Evolutionary conservation across 2,888 invertebrate genomes (phyloP), one percentile per base, ranked within the genome.

Genomic region (Lepidochrysops patricia): DNA sequence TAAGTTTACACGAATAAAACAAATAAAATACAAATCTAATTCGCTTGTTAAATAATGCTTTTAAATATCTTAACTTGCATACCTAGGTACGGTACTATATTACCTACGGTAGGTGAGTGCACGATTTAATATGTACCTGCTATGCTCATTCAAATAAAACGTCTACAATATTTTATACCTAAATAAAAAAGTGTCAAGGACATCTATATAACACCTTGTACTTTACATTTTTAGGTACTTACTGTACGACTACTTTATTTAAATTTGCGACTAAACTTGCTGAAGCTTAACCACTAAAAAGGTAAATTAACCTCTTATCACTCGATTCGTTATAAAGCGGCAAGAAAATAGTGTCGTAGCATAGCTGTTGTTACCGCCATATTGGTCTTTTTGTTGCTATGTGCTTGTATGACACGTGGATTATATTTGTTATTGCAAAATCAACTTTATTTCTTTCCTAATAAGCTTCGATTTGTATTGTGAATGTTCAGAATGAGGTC

Each of bases 311-410:
- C 25, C 19, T 37, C 26, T 34, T 57, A 57, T 57, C 34, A 37
- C 37, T 23, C 34, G 25, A 34, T 59, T 23, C 43, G 43, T 9
- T 27, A 34, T 50, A 58, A 15, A 37, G 29, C 52, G 59, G 52
- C 59, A 59, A 52, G 37, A 37, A 59, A 59, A 59, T 29, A 50
- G 50, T 37, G 52, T 37, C 27, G 52, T 26, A 52, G 34, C 15
- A 35, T n/a, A n/a, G n/a, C n/a, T n/a, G n/a, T n/a, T n/a, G 52
- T 15, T 35, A 26, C 50, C 35, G 58, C 50, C 52, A 35, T 58
- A 25, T 50, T 58, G 7, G 26, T 19, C 23, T 49, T 50, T 50
- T 35, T 50, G 58, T 59, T 52, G 19, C 58, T 59, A 59, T 52
- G 58, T 15, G 52, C 34, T 19, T 25, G 25, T 59, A 9, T 35